Conservation (phyloP, 2,797 vertebrate species). For the Cuniculus paca region DNA sequence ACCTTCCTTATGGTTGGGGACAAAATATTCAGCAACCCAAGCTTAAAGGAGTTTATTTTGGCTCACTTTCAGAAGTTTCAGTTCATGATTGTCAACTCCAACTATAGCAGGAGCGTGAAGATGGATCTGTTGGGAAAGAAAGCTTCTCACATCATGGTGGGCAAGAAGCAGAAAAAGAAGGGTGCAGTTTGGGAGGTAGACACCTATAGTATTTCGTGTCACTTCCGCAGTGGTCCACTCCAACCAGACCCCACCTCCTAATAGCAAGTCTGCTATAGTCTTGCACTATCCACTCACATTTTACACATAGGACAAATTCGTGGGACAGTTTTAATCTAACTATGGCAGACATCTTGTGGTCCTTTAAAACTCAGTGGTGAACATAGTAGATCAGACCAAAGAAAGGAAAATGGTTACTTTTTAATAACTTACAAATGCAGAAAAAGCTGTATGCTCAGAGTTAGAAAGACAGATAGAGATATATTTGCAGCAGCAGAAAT, state of each 20-base stretch:
- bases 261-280: not conserved
- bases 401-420: not conserved
- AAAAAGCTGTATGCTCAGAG: not conserved
- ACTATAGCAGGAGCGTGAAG: not conserved
- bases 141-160: not conserved
- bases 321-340: not conserved
- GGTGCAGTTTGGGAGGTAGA: not conserved
- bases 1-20: not conserved
- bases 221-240: no score
- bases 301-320: not conserved
- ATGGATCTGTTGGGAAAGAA: not conserved
- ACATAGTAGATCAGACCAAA: not conserved
- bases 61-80: not conserved
- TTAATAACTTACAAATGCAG: not conserved
- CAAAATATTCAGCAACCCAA: not conserved
- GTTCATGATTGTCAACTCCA: not conserved
- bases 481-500: not conserved
- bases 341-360: not conserved
- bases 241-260: not conserved
- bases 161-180: not conserved
- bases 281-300: not conserved
- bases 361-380: constrained; percentile 15
- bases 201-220: no score
- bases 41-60: not conserved
- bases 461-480: not conserved